Evolutionary conservation across 1,140 invertebrate genomes (phyloP).

Genomic region (Caenorhabditis briggsae): DNA sequence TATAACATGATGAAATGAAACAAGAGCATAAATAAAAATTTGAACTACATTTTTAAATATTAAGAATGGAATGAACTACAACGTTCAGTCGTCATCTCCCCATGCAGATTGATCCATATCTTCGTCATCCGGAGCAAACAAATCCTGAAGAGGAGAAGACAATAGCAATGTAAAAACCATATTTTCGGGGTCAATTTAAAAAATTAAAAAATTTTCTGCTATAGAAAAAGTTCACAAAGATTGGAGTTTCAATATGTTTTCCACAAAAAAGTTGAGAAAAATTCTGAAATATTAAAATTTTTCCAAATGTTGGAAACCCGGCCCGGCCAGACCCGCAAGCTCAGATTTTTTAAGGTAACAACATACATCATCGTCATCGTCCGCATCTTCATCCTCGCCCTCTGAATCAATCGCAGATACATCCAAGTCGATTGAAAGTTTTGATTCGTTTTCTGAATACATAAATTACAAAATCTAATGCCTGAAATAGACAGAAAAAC

Average conservation of each 20-base stretch:
- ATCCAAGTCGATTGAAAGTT: background rate
- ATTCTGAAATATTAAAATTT: too few species aligned
- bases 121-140: background rate
- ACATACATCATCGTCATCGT: background rate
- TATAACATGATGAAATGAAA: background rate
- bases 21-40: background rate
- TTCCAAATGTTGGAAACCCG: too few species aligned
- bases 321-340: too few species aligned
- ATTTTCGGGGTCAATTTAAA: too few species aligned
- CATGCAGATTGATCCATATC: slow-evolving; percentile 6
- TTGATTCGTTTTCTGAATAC: too few species aligned
- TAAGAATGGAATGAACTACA: background rate
- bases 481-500: background rate
- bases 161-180: background rate
- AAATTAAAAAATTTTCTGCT: too few species aligned
- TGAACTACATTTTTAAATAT: background rate
- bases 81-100: background rate
- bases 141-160: background rate
- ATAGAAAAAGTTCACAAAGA: too few species aligned
- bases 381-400: background rate
- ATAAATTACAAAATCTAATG: too few species aligned
- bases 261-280: too few species aligned
- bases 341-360: too few species aligned
- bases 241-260: too few species aligned
- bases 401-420: background rate